Percentiles rank a stretch among this genome's conserved stretches.
Evolutionary conservation across 30 jellyfish, hydroid and myxozoan species (phyloP).

Genomic region (Turritopsis rubra): DNA sequence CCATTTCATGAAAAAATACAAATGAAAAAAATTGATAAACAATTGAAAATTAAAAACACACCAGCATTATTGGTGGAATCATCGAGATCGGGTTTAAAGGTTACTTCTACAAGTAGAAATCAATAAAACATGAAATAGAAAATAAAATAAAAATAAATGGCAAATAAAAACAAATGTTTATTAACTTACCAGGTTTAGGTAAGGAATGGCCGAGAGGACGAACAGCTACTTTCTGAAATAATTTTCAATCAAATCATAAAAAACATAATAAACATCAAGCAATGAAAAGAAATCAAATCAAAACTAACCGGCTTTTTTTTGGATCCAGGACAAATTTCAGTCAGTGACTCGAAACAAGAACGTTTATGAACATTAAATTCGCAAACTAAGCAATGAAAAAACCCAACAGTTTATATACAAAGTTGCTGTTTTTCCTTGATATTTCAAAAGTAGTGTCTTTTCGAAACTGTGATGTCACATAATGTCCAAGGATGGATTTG

Average conservation of each 20-base stretch:
- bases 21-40: not conserved
- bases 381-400: slow-evolving; percentile 49
- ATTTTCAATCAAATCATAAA: not conserved
- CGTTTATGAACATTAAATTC: slow-evolving; percentile 91
- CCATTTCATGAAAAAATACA: not conserved
- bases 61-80: not conserved
- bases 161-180: not conserved
- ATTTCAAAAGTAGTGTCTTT: no score
- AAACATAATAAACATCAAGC: not conserved
- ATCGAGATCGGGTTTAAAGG: not conserved
- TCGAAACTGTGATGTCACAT: no score
- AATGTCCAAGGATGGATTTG: no score
- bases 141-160: not conserved
- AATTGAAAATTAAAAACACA: not conserved
- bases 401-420: not conserved
- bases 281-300: not conserved
- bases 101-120: not conserved
- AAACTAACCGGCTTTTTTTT: slow-evolving; percentile 32
- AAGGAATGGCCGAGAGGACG: not conserved
- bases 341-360: slow-evolving; percentile 67
- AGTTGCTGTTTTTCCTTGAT: no score
- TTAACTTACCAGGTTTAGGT: not conserved
- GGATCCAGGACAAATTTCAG: slow-evolving; percentile 73
- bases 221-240: not conserved
- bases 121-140: not conserved